phyloP scores from a whole-genome alignment of 2,797 vertebrate genomes.

The Microctenopoma steveboyesi region DNA sequence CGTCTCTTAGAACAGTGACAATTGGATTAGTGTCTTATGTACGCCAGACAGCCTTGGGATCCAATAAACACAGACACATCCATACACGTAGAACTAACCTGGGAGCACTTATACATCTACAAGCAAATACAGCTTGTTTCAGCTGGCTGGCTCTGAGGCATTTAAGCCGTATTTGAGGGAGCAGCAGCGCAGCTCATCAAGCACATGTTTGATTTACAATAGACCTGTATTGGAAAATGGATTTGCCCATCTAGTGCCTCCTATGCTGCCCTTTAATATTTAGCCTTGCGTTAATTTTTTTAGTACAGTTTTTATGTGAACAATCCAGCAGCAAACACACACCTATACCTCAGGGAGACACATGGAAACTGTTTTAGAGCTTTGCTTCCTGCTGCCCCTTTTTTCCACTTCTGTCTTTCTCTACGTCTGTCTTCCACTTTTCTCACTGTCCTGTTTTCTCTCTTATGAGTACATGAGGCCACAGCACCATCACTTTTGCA shows the following conservation, averaged over 20 bases:
- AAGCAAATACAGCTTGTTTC: conserved; percentile 14
- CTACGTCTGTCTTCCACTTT: conserved; percentile 19
- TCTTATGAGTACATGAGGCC: conserved; percentile 52
- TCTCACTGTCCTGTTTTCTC: conserved; percentile 12
- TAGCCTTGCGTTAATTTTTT: conserved; percentile 56
- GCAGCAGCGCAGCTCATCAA: conserved; percentile 20
- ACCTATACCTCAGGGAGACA: conserved; percentile 28
- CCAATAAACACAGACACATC: conserved; percentile 42
- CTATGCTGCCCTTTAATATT: conserved; percentile 60
- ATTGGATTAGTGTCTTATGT: conserved; percentile 78
- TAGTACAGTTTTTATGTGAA: conserved; percentile 33
- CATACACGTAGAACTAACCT: conserved; percentile 47
- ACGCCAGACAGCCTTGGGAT: conserved; percentile 56
- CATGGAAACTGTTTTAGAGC: conserved; percentile 60
- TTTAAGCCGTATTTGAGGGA: background rate
- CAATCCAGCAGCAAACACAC: conserved; percentile 31
- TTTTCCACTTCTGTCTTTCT: conserved; percentile 27
- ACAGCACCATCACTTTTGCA: conserved; percentile 44
- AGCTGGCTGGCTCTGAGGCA: conserved; percentile 4
- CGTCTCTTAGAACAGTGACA: conserved; percentile 74
- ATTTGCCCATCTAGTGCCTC: conserved; percentile 55
- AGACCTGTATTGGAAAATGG: conserved; percentile 63
- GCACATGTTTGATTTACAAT: conserved; percentile 47
- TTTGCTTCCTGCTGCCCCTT: conserved; percentile 39
- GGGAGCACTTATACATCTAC: conserved; percentile 36